Base-by-base conservation (phyloP, 2,888 invertebrate genomes). In the Entomobrya proxima region DNA sequence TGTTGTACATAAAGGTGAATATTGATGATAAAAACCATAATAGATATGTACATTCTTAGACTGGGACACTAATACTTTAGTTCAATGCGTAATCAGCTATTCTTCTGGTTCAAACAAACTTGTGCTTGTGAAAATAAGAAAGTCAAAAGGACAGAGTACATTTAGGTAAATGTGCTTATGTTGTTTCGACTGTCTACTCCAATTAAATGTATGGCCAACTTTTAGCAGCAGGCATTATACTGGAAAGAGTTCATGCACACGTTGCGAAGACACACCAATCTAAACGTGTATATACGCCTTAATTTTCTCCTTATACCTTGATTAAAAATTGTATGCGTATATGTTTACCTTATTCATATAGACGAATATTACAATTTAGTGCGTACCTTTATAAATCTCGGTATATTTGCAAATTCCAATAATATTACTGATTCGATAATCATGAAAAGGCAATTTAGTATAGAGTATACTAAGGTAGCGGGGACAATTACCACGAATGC, bases 251-350 rank as follows among this genome's bases (percentile, higher is more conserved):
- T 64, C 64, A 64, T 67, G 37, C 37, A 67, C 24, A 13, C 5
- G 30, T 72, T 35, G 30, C 2, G 47, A 72, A 47, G 72, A 72
- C 27, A 47, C 47, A 47, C 72, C 27, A 44, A 47, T 47, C 47
- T 15, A 47, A 72, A 72, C 69, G 69, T 44, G 44, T 13, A 27
- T 47, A 27, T 47, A 47, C 30, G 72, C 30, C 30, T 27, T 72
- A 72, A 72, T 72, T 72, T 64, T 47, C 72, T 47, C 27, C 40
- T 40, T 40, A 40, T 40, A 47, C n/a, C 27, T 15, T n/a, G n/a
- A n/a, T n/a, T 35, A 35, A 15, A 64, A 11, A 15, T 30, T 58
- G 27, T 30, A 30, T 58, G 3, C 30, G 30, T 30, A 58, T 58
- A n/a, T 58, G 58, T 58, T 58, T 58, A 58, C 58, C 3, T 11